Evolutionary conservation across 2,797 vertebrate genomes (phyloP).

Genomic region (Pangasius macronema): DNA sequence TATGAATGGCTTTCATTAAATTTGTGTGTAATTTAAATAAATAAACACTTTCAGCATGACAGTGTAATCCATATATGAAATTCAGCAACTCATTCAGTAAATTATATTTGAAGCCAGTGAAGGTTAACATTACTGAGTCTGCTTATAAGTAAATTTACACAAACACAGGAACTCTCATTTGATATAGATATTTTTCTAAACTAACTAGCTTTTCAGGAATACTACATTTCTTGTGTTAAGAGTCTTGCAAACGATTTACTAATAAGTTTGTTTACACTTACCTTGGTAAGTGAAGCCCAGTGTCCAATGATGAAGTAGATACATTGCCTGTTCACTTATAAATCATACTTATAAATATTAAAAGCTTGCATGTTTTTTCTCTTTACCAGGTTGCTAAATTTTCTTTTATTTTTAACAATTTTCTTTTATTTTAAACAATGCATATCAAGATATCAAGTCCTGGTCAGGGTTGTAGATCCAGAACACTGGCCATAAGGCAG

Average conservation of each 20-base stretch:
- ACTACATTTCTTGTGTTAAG: not conserved
- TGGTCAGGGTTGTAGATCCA: not conserved
- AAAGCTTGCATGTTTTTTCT: not conserved
- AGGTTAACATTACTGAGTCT: not conserved
- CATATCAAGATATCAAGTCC: not conserved
- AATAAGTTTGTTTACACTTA: not conserved
- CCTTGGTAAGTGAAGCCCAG: not conserved
- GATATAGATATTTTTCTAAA: not conserved
- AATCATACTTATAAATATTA: constrained; percentile 1
- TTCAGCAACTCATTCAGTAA: not conserved
- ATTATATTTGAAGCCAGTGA: not conserved
- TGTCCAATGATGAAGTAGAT: not conserved
- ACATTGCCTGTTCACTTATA: not conserved
- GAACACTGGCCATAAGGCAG: not conserved
- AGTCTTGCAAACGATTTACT: not conserved
- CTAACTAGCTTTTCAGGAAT: not conserved
- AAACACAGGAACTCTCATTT: not conserved
- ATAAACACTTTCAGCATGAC: not conserved
- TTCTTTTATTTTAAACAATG: not conserved
- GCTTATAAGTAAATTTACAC: not conserved
- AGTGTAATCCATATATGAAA: not conserved
- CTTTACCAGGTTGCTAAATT: not conserved
- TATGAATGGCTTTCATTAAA: not conserved
- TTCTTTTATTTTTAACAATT: not conserved
- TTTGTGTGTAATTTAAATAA: not conserved